phyloP scores from a whole-genome alignment of 2,797 vertebrate species.

The Sebastes itinus region DNA sequence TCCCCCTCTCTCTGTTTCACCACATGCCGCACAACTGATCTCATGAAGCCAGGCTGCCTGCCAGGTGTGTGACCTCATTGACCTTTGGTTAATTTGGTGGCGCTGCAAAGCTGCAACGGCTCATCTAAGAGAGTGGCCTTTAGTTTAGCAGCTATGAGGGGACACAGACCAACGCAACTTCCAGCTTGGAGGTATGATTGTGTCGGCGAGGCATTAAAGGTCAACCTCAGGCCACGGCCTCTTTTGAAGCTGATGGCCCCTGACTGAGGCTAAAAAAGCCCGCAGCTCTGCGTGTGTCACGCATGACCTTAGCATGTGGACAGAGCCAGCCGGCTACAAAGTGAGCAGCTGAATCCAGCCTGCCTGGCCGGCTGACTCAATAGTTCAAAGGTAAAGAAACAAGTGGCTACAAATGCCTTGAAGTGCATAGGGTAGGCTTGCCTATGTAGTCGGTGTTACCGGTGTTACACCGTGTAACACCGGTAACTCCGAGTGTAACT shows the following conservation, averaged over 20 bases:
- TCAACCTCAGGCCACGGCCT: constrained; percentile 25
- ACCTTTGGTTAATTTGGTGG: constrained; percentile 52
- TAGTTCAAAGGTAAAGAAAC: constrained; percentile 15
- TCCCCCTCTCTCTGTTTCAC: constrained; percentile 20
- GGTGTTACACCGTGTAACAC: too few species aligned
- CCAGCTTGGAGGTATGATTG: constrained; percentile 28
- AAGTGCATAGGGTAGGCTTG: not conserved
- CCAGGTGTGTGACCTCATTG: constrained; percentile 58
- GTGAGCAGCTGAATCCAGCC: constrained; percentile 32
- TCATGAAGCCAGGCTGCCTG: constrained; percentile 17
- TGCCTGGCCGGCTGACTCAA: not conserved
- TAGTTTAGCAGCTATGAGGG: constrained; percentile 3
- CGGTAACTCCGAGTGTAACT: too few species aligned
- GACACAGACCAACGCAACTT: not conserved
- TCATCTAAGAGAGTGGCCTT: constrained; percentile 43
- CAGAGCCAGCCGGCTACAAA: constrained; percentile 3
- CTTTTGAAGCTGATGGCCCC: constrained; percentile 61
- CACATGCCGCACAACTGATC: constrained; percentile 2
- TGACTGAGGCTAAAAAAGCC: constrained; percentile 40
- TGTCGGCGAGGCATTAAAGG: constrained; percentile 35
- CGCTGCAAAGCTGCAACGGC: constrained; percentile 32
- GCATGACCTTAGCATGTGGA: constrained; percentile 49
- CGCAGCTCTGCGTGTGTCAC: constrained; percentile 7
- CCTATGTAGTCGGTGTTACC: too few species aligned
- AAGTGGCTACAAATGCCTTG: not conserved